These are phyloP conservation scores for Parnassius smintheus DNA, from an alignment of 2,888 invertebrate species.

Conservation along the genomic window DNA sequence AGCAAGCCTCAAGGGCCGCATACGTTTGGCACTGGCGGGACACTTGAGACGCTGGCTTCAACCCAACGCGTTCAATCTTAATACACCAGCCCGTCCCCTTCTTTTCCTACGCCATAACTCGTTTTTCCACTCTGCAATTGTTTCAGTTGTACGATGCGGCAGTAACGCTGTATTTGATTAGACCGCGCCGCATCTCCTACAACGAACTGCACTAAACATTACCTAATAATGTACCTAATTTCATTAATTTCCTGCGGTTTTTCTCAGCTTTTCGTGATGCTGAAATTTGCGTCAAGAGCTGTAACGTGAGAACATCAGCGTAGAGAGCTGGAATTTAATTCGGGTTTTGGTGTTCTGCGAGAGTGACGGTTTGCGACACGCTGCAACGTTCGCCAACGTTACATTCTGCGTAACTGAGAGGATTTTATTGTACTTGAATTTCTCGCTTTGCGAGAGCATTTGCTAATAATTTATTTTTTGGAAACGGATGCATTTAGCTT, in stretches of 20 bases:
- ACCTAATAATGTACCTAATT: slow-evolving; percentile 50
- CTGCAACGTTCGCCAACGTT: slow-evolving; percentile 54
- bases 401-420: slow-evolving; percentile 51
- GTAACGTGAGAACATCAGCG: slow-evolving; percentile 40
- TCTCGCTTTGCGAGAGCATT: background rate
- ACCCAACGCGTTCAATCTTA: slow-evolving; percentile 75
- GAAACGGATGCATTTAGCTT: background rate
- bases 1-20: slow-evolving; percentile 34
- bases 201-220: slow-evolving; percentile 34
- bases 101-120: slow-evolving; percentile 62
- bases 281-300: slow-evolving; percentile 45
- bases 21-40: slow-evolving; percentile 62
- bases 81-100: slow-evolving; percentile 69
- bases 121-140: slow-evolving; percentile 62
- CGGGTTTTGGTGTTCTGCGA: slow-evolving; percentile 58
- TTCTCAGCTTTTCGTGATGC: slow-evolving; percentile 43
- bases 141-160: slow-evolving; percentile 51
- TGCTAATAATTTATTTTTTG: slow-evolving; percentile 1
- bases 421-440: slow-evolving; percentile 13
- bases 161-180: slow-evolving; percentile 53
- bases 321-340: slow-evolving; percentile 71
- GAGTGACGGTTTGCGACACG: slow-evolving; percentile 66
- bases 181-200: slow-evolving; percentile 11
- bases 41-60: slow-evolving; percentile 74
- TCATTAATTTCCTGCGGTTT: slow-evolving; percentile 49